Evolutionary conservation across 2,888 invertebrate genomes (phyloP), one percentile per base, ranked within the genome.

Genomic region (Marasmarcha lunaedactyla): DNA sequence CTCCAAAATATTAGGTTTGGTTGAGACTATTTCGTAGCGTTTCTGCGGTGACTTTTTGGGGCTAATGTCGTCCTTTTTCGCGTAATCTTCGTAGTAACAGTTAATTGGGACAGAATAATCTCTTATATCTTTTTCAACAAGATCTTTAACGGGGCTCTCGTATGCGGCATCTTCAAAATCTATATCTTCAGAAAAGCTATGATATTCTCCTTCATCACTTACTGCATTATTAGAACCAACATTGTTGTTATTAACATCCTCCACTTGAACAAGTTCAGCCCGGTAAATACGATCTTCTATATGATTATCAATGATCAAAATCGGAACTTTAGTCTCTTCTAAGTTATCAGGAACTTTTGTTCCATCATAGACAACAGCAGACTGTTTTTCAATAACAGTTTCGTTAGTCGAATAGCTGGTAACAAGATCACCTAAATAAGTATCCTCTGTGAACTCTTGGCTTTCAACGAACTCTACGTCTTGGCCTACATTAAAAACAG

Each of bases 21-120:
- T 14, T 20, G 7, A 20, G 12, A 43, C 34, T 3, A 44, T 33
- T 3, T 66, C 63, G 3, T 48, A 45, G 4, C 42, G 45, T 54
- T 72, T 76, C 10, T 50, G 47, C 0, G 74, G 70, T 0, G 74
- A 70, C 45, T 64, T 68, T 27, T 54, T 68, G 0, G 64, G 59
- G 36, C 56, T 62, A 1, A 64, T 4, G 4, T 34, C 59, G 7
- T 55, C 49, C 35, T 51, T 63, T 42, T 51, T 70, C 3, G 43
- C 50, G 42, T 68, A 79, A 46, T 81, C 83, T 1, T 76, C 76
- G 35, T 68, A 77, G 45, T 83, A 84, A 35, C 69, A 65, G 38
- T 78, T 62, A 3, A 83, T 77, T 9, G 83, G 81, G 1, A 84
- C 72, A 0, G 83, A 73, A 45, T 84, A 84, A 47, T 83, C 81